Evolutionary conservation across 2,113 vertebrate genomes (phyloP), one percentile per base, ranked within the genome.

Genomic region (Notothenia rossii): DNA sequence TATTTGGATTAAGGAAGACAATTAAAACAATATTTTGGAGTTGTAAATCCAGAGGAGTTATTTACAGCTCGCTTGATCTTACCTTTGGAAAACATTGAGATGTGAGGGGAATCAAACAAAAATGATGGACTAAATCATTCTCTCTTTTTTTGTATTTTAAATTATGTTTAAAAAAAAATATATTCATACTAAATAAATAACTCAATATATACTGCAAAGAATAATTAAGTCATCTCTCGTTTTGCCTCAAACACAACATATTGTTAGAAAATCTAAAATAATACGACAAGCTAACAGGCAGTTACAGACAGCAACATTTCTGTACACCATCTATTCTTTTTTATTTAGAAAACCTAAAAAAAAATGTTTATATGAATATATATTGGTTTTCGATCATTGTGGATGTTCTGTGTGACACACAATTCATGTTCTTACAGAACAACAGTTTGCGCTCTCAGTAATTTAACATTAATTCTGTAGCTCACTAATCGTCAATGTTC

Each of bases 401-500:
- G 20, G 36, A 51, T 53, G 13, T 62, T 60, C 25, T 14, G 15
- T 22, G 4, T 51, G 46, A 72, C n/a, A 51, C 75, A 81, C 11
- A 59, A 40, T 74, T 68, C 15, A 17, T 54, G 46, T 60, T 71
- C 25, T 25, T 25, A 25, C 25, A 25, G 25, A 25, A 25, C 25
- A 75, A 25, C 46, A 48, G 12, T 55, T 50, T 25, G 8, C 56
- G 15, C 11, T 49, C 36, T 55, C 20, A 55, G 29, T 55, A 50
- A 68, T 61, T 50, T 13, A 20, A n/a, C 25, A 36, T 59, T 68
- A 11, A 62, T 11, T 25, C 0, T 13, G 7, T 20, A 60, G 72
- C 65, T 65, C 59, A 81, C 73, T 70, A 43, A 45, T 58, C 45
- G 54, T 29, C 14, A 22, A 14, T 33, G 43, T 54, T 56, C 33